Evolutionary conservation across 2,888 invertebrate species (phyloP).

Genomic region (Synanthedon formicaeformis): DNA sequence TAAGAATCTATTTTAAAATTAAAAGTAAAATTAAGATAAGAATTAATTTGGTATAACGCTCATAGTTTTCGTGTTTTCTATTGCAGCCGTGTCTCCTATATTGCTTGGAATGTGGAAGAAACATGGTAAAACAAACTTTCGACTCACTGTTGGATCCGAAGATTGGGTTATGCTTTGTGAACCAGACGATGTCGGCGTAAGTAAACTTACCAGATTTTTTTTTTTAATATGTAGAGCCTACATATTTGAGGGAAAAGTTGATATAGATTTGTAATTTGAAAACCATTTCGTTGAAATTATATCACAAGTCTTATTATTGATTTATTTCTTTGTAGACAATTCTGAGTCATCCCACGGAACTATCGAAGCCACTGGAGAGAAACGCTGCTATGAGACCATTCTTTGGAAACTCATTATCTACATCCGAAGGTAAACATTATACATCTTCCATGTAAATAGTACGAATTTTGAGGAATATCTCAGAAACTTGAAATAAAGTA

Average conservation of each 20-base stretch:
- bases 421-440: conserved; percentile 21
- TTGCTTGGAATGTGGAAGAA: conserved; percentile 19
- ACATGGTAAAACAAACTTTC: conserved; percentile 21
- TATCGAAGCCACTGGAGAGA: conserved; percentile 21
- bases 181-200: conserved; percentile 23
- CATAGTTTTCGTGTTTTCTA: not conserved
- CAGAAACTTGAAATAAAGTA: too few relatives aligned
- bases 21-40: too few relatives aligned
- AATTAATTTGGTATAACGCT: too few relatives aligned
- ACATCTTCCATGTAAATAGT: not conserved
- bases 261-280: too few relatives aligned
- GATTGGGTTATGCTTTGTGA: conserved; percentile 23
- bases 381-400: conserved; percentile 25
- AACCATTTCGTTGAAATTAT: too few relatives aligned
- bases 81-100: conserved; percentile 16
- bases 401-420: conserved; percentile 27
- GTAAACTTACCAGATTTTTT: not conserved
- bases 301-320: too few relatives aligned
- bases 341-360: conserved; percentile 17
- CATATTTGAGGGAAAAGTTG: too few relatives aligned
- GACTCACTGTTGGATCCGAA: conserved; percentile 20
- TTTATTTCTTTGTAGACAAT: conserved; percentile 13
- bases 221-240: too few relatives aligned
- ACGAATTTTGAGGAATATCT: too few relatives aligned
- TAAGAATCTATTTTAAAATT: too few relatives aligned